Base-by-base conservation (phyloP, 2,888 invertebrate species). In the Cacoxenus indagator region DNA sequence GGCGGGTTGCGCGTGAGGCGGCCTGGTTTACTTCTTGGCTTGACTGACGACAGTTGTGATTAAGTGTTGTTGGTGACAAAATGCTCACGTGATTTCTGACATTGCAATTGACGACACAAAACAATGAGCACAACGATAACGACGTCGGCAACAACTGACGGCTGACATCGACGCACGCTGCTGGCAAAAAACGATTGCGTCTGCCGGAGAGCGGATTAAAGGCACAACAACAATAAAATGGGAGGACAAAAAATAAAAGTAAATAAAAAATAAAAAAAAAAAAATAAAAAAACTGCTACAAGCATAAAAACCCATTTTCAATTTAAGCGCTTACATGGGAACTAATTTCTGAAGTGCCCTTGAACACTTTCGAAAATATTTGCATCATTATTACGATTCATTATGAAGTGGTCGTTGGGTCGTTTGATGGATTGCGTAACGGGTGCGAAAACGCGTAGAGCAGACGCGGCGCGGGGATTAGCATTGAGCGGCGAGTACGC, bases 271-370 rank as follows among this genome's bases (percentile, higher is more conserved):
- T 9, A 43, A 19, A 19, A 62, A 62, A 62, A 65, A 65, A 43
- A 11, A 2, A 57, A 45, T 54, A 59, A 68, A 72, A 70, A 65
- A 37, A 61, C 1, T 8, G 2, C 17, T 26, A 67, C 3, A 55
- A 46, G 9, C 61, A 22, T 72, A 65, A 54, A 68, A 68, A 72
- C 73, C 68, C 73, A 76, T 76, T 76, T 75, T 72, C 75, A 67
- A 80, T 80, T 78, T 73, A 81, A 78, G 80, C 78, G 77, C 76
- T 82, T 78, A 84, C 82, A 85, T 85, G 85, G 85, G 85, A 85
- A 86, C 84, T 85, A 84, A 85, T 84, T 83, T 84, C 73, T 86
- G 82, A 86, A 86, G 86, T 85, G 77, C 81, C 76, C 85, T 84
- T 77, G 75, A 86, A 84, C 85, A 85, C 86, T 84, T 82, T 78